Percentiles rank a stretch among this genome's conserved stretches.
Evolutionary conservation across 1,140 invertebrate genomes (phyloP).

Genomic region (Drosophila parvula): DNA sequence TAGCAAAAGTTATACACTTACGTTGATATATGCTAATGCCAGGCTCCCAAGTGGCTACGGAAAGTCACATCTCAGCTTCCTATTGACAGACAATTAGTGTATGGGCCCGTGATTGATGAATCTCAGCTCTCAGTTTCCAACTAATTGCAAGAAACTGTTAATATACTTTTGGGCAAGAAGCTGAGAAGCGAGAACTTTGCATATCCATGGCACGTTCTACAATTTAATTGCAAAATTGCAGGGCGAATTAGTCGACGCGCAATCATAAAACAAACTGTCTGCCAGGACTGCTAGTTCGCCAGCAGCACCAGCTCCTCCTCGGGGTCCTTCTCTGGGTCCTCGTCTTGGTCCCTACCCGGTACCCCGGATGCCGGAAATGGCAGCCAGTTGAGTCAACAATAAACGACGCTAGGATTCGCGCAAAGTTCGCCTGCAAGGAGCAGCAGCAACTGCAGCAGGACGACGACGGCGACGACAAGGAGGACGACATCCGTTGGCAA

Average conservation of each 20-base stretch:
- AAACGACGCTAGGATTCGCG: slow-evolving; percentile 59
- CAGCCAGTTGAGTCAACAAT: slow-evolving; percentile 73
- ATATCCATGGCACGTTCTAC: slow-evolving; percentile 46
- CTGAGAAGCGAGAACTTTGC: slow-evolving; percentile 25
- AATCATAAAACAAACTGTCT: slow-evolving; percentile 76
- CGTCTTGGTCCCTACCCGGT: slow-evolving; percentile 30
- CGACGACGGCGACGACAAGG: slow-evolving; percentile 25
- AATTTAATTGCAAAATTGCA: slow-evolving; percentile 65
- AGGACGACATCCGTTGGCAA: slow-evolving; percentile 64
- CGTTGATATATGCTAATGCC: slow-evolving; percentile 17
- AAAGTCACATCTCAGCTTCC: slow-evolving; percentile 17
- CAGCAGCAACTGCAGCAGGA: slow-evolving; percentile 10
- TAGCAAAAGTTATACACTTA: slow-evolving; percentile 4
- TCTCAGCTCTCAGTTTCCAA: slow-evolving; percentile 6
- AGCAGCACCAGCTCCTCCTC: slow-evolving; percentile 9
- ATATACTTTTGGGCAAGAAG: slow-evolving; percentile 5
- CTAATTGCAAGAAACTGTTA: slow-evolving; percentile 39
- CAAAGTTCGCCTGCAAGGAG: slow-evolving; percentile 53
- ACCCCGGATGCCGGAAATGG: slow-evolving; percentile 61
- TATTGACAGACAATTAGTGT: slow-evolving; percentile 40
- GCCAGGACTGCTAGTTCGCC: slow-evolving; percentile 18
- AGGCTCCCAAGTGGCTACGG: neutral
- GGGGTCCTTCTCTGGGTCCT: neutral
- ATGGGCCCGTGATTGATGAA: slow-evolving; percentile 31
- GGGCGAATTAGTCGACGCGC: slow-evolving; percentile 47